phyloP scores from a whole-genome alignment of 2,113 vertebrate genomes.

The Myiozetetes cayanensis region DNA sequence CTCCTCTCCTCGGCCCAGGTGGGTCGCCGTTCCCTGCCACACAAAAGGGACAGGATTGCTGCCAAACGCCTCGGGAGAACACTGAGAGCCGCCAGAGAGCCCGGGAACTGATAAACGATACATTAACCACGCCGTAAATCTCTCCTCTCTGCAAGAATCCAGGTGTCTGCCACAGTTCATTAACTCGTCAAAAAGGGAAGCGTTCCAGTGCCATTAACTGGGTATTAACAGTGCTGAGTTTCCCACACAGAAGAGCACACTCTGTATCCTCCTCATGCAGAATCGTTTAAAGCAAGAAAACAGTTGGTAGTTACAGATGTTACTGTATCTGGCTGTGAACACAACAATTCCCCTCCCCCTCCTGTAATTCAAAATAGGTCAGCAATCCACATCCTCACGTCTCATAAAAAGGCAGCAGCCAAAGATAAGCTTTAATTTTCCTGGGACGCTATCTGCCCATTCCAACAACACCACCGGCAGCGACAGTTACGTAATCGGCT shows the following conservation, averaged over 20 bases:
- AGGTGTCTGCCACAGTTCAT: background rate
- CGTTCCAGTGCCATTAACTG: background rate
- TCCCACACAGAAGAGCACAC: background rate
- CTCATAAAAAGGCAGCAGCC: background rate
- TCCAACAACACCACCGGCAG: background rate
- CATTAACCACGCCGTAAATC: background rate
- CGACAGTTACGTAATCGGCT: background rate
- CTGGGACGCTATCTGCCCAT: background rate
- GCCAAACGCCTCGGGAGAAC: background rate
- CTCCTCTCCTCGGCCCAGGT: slow-evolving; percentile 97
- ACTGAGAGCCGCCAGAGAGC: background rate
- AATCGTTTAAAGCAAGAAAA: background rate
- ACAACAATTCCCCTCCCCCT: background rate
- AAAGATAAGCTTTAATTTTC: background rate
- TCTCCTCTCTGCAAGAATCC: background rate
- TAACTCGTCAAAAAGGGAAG: background rate
- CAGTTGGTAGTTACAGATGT: background rate
- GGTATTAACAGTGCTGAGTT: background rate
- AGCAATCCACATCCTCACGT: background rate
- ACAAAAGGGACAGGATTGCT: background rate
- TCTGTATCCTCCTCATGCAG: background rate
- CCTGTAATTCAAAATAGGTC: background rate
- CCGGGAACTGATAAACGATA: background rate
- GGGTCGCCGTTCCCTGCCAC: slow-evolving; percentile 87
- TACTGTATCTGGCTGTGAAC: background rate